Evolutionary conservation across 2,888 invertebrate species (phyloP), one percentile per base, ranked within the genome.

Genomic region (Spilosoma lubricipeda): DNA sequence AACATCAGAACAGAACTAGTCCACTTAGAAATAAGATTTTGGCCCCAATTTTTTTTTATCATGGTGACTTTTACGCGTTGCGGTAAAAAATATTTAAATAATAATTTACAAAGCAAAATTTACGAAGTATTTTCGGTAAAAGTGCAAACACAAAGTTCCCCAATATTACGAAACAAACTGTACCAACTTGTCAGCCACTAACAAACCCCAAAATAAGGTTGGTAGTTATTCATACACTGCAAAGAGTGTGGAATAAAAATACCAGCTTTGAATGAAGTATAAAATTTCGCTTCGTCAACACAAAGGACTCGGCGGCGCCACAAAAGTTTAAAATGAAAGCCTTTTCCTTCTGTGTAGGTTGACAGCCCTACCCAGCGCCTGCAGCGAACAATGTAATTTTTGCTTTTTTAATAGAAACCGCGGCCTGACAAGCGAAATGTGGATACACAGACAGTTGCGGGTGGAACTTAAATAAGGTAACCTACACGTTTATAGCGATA

Each of bases 321-420:
- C 88, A 88, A 86, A 89, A 88, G 87, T 89, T 86, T 82, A 74
- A 78, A 87, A 88, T 83, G 82, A 85, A 86, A 87, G 84, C 80
- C 76, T 84, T 83, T 82, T 80, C 80, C 85, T 85, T 86, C 76
- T 80, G 70, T 81, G 76, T 77, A 36, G 75, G 88, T 85, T 88
- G 88, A 85, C 88, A 88, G 84, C 88, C 88, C 86, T 86, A 76
- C 70, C 73, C 76, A 83, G 80, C 77, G 86, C 86, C 83, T 84
- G 83, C 83, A 84, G 85, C 83, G 80, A 87, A 87, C 88, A 86
- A 88, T 87, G 86, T 87, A 87, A 87, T 89, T 89, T 89, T 88
- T 87, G 84, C 84, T 87, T 87, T 88, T 89, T 88, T 88, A 85
- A 87, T 87, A 89, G 82, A 85, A 89, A 82, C 87, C 84, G 66